Conservation (phyloP, 2,113 vertebrate species). For the Crocuta crocuta region DNA sequence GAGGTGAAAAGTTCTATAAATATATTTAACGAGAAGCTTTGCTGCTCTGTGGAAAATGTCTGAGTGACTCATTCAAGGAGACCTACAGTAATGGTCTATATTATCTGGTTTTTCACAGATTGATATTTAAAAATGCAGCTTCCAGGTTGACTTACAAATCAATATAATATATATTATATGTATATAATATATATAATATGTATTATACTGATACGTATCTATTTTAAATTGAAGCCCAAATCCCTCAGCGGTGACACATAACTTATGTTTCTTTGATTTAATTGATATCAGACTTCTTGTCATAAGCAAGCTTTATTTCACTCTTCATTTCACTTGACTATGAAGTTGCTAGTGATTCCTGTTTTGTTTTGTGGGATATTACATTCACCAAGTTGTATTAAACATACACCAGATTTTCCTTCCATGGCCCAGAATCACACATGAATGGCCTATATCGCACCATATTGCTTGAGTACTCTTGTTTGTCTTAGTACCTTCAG, state of each 20-base stretch:
- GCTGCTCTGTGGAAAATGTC: background rate
- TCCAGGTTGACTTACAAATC: background rate
- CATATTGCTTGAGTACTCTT: background rate
- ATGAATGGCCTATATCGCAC: background rate
- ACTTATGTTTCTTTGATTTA: background rate
- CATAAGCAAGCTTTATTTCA: background rate
- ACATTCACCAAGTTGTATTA: background rate
- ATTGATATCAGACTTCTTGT: background rate
- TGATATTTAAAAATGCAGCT: background rate
- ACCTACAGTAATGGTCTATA: background rate
- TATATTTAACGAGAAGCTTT: background rate
- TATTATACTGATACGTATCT: background rate
- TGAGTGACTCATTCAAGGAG: background rate
- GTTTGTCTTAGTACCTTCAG: background rate
- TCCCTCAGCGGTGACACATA: background rate
- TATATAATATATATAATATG: background rate
- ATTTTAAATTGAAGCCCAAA: background rate
- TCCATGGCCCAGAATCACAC: background rate
- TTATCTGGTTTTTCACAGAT: background rate
- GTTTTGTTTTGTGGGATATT: background rate
- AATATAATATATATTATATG: background rate
- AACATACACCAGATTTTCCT: background rate
- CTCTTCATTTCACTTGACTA: background rate
- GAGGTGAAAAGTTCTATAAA: background rate
- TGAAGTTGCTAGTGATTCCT: background rate